Evolutionary conservation across 2,797 vertebrate species (phyloP).

Genomic region (Typhlichthys subterraneus): DNA sequence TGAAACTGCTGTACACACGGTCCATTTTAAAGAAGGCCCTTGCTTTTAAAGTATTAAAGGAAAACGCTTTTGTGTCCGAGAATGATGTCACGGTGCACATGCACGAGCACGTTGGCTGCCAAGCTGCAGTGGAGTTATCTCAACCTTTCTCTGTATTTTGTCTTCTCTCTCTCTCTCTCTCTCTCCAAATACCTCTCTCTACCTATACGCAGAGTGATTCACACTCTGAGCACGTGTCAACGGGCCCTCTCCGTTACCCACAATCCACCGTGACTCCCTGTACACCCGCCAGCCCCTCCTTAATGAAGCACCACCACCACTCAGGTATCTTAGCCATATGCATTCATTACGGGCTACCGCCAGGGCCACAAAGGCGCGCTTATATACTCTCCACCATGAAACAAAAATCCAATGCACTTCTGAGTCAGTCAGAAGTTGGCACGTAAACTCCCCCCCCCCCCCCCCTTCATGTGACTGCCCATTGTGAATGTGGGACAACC

Average conservation of each 20-base stretch:
- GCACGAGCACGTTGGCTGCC: constrained; percentile 31
- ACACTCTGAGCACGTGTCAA: constrained; percentile 54
- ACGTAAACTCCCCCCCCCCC: constrained; percentile 36
- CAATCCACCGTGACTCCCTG: background rate
- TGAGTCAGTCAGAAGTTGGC: constrained; percentile 40
- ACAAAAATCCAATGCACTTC: constrained; percentile 57
- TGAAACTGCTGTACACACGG: constrained; percentile 17
- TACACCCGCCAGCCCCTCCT: constrained; percentile 16
- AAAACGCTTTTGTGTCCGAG: constrained; percentile 23
- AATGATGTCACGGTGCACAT: constrained; percentile 56
- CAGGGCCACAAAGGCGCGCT: constrained; percentile 45
- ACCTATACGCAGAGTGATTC: constrained; percentile 47
- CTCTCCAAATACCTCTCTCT: constrained; percentile 12
- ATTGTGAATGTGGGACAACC: constrained; percentile 31
- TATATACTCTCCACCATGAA: constrained; percentile 47
- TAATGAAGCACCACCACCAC: constrained; percentile 52
- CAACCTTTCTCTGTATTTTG: background rate
- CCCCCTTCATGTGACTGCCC: constrained; percentile 23
- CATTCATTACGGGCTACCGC: constrained; percentile 57
- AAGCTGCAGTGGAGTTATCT: constrained; percentile 52
- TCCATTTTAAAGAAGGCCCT: constrained; percentile 11
- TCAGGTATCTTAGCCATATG: constrained; percentile 58
- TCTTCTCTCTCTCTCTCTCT: constrained; percentile 34
- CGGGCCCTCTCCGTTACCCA: constrained; percentile 2
- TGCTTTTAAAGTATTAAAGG: constrained; percentile 4